Evolutionary conservation across 1,140 invertebrate species (phyloP).

Genomic region (Charaxes varanes): DNA sequence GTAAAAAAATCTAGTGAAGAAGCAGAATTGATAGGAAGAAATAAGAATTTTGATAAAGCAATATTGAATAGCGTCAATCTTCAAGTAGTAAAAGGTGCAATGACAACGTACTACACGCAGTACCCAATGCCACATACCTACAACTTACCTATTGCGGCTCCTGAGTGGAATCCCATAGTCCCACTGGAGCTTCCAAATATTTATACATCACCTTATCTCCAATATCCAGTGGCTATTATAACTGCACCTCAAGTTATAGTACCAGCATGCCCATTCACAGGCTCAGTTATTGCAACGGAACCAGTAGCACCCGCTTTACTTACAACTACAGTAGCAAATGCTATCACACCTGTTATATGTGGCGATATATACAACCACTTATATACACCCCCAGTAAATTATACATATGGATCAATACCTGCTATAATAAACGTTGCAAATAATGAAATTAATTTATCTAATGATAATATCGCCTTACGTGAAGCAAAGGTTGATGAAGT

Average conservation of each 20-base stretch:
- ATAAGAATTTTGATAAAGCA: too few species aligned
- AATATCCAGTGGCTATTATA: conserved; percentile 20
- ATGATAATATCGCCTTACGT: conserved; percentile 1
- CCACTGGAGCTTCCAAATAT: conserved; percentile 13
- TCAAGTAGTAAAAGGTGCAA: too few species aligned
- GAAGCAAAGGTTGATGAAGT: conserved; percentile 4
- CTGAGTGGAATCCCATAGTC: conserved; percentile 23
- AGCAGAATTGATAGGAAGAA: too few species aligned
- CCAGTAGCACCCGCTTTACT: conserved; percentile 14
- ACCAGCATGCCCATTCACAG: conserved; percentile 23
- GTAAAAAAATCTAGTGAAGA: too few species aligned
- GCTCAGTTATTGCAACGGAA: conserved; percentile 10
- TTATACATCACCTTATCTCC: conserved; percentile 11
- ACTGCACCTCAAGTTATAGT: conserved; percentile 20
- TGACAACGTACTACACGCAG: conserved; percentile 25
- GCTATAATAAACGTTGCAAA: background rate
- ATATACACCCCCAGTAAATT: conserved; percentile 10
- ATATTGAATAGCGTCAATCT: too few species aligned
- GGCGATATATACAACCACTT: background rate
- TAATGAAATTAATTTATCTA: conserved; percentile 1
- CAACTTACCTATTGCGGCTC: conserved; percentile 16
- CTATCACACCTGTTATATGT: conserved; percentile 6
- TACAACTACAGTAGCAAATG: conserved; percentile 11
- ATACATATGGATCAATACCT: conserved; percentile 5
- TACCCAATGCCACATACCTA: conserved; percentile 17